Base-by-base conservation (phyloP, 2,888 invertebrate species). In the Drosophila vallismaia region DNA sequence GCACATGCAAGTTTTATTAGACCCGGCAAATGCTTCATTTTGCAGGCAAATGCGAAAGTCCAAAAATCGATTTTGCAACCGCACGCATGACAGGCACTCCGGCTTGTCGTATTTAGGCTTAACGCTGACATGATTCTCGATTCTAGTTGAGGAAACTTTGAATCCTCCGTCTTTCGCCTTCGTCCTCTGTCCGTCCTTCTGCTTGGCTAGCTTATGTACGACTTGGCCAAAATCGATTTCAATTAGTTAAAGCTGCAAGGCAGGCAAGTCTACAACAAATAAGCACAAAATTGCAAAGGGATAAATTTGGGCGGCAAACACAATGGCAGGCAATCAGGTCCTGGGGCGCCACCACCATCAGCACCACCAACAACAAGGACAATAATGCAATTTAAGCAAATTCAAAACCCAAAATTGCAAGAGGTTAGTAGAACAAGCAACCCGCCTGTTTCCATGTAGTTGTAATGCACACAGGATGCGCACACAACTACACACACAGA, bases 311-410 rank as follows among this genome's bases (percentile, higher is more conserved):
- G 42, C 53, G 42, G 46, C 71, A 70, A 50, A 71, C 63, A 70
- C 75, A 75, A 72, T 73, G 73, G 54, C 4, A 51, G 66, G 73
- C 71, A 71, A 66, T 67, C 67, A 67, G 70, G 14, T 49, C 52
- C 36, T 46, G 55, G 44, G 64, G 73, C 44, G 28, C 46, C n/a
- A 33, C 38, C 44, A 44, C 29, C 31, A 24, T 28, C 49, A 45
- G 36, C 31, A 44, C 6, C 52, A 58, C 19, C 66, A 58, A 63
- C 70, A 72, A 76, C 79, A 76, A 45, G 63, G 55, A 78, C 76
- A 76, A 69, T 80, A 83, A 80, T 77, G 80, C 75, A 80, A 80
- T 83, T 80, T 75, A 83, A 80, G 75, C 80, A 80, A 83, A 83
- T 84, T 75, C 77, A 77, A 83, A 74, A 72, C 70, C 84, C 74